Percentiles rank a stretch among this genome's conserved stretches.
Conservation (phyloP, 2,888 invertebrate genomes). For the Luperina nickerlii region DNA sequence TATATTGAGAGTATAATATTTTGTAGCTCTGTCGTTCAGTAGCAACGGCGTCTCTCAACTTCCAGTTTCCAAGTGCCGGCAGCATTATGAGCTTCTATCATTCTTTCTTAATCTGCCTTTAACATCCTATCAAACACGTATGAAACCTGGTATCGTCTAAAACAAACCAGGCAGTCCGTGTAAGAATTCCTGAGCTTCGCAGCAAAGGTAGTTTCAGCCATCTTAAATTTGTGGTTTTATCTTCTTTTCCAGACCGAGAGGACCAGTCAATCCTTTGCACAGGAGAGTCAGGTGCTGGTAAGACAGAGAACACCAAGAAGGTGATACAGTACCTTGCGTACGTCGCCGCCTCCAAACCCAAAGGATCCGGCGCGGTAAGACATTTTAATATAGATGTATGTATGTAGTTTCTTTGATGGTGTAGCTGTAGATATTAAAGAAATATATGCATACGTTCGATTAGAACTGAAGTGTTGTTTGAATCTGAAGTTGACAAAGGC, state of each 20-base stretch:
- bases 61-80: not conserved
- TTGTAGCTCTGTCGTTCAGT: not conserved
- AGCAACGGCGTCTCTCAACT: not conserved
- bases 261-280: conserved; percentile 99
- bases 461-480: not conserved
- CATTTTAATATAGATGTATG: not conserved
- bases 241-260: conserved; percentile 95
- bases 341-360: conserved; percentile 99
- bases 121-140: not conserved
- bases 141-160: not conserved
- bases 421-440: not conserved
- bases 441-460: not conserved
- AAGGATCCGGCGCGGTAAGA: conserved; percentile 96
- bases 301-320: conserved; percentile 99
- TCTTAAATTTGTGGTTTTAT: not conserved
- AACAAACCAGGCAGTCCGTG: not conserved
- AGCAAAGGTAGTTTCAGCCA: not conserved
- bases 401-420: not conserved
- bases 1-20: conserved; percentile 5
- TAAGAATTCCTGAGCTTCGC: not conserved
- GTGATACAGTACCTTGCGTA: conserved; percentile 99
- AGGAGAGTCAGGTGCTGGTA: conserved; percentile 99
- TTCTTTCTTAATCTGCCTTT: not conserved
- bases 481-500: not conserved
- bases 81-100: not conserved